These are phyloP conservation scores for Synanthedon formicaeformis DNA, from an alignment of 2,888 invertebrate species.

Conservation along the genomic window DNA sequence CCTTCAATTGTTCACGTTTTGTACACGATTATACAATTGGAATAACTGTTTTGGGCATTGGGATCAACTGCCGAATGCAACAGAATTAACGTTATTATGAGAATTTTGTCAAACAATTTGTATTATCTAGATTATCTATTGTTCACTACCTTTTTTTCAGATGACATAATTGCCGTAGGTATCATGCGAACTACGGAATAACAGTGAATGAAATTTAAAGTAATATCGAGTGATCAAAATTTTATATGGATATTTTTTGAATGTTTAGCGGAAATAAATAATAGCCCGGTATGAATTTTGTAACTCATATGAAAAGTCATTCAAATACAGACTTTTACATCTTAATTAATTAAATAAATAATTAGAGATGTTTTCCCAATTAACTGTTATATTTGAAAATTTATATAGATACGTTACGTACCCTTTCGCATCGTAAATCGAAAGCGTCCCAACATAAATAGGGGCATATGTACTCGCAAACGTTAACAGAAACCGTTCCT, in stretches of 20 bases:
- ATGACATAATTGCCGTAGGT: background rate
- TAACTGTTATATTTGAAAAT: no score
- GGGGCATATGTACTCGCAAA: background rate
- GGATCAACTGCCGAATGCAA: slow-evolving; percentile 10
- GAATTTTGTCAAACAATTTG: slow-evolving; percentile 24
- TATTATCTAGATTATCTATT: slow-evolving; percentile 1
- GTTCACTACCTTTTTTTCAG: background rate
- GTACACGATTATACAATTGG: slow-evolving; percentile 16
- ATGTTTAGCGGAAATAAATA: no score
- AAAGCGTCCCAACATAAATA: background rate
- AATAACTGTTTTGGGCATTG: slow-evolving; percentile 31
- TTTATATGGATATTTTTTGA: no score
- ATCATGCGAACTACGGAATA: background rate
- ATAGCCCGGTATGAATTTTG: no score
- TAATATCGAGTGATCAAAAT: no score
- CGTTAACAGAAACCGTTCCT: background rate
- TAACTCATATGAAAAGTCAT: no score
- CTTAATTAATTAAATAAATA: no score
- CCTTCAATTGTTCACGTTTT: slow-evolving; percentile 30
- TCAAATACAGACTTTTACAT: no score
- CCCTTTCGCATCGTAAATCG: background rate
- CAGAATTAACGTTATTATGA: slow-evolving; percentile 36
- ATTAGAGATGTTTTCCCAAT: no score
- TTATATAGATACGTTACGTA: no score
- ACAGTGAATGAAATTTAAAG: background rate